Percentiles rank a stretch among this genome's conserved stretches.
phyloP scores from a whole-genome alignment of 2,113 vertebrate species.

The Etia nguti region DNA sequence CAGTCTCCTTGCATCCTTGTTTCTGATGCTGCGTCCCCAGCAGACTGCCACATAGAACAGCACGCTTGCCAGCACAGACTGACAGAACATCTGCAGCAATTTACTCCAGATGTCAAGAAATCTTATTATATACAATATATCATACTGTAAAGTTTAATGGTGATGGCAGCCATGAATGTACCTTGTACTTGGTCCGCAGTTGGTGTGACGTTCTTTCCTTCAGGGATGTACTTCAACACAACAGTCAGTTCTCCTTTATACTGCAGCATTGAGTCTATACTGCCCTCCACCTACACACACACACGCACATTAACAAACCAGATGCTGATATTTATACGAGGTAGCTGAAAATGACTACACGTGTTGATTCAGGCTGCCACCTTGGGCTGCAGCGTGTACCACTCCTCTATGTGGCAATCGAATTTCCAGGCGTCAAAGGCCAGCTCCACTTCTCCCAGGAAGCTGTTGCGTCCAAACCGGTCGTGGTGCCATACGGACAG shows the following conservation, averaged over 20 bases:
- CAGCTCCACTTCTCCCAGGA: constrained; percentile 94
- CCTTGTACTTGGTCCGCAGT: constrained; percentile 85
- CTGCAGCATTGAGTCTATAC: constrained; percentile 78
- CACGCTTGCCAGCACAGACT: not conserved
- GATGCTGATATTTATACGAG: not conserved
- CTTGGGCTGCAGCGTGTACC: constrained; percentile 90
- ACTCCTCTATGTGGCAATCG: constrained; percentile 84
- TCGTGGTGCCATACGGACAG: constrained; percentile 97
- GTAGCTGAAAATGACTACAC: not conserved
- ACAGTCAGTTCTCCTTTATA: constrained; percentile 95
- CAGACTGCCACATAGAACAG: not conserved
- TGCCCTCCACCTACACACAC: constrained; percentile 72
- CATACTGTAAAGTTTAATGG: not conserved
- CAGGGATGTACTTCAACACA: constrained; percentile 87
- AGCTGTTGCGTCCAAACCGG: constrained; percentile 91
- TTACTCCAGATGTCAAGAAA: not conserved
- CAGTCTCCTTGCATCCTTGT: not conserved
- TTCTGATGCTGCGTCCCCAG: not conserved
- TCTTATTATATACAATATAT: not conserved
- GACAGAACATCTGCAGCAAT: not conserved
- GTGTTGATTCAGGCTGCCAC: constrained; percentile 55
- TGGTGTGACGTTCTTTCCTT: constrained; percentile 81
- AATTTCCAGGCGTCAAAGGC: constrained; percentile 95
- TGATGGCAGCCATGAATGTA: constrained; percentile 36
- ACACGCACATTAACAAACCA: not conserved